Evolutionary conservation across 2,888 invertebrate species (phyloP), one percentile per base, ranked within the genome.

Genomic region (Drosophila nr. perissopoda): DNA sequence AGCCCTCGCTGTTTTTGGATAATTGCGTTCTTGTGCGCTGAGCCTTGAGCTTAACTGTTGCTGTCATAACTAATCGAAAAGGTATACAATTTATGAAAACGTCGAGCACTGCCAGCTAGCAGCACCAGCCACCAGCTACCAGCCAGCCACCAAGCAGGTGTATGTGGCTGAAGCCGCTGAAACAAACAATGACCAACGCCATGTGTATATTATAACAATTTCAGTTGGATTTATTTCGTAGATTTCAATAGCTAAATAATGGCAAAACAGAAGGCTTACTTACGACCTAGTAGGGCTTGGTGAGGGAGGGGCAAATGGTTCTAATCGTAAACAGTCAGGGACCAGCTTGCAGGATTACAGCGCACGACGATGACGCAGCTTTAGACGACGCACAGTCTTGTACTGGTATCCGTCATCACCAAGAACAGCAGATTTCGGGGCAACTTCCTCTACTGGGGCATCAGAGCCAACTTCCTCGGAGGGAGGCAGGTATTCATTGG

Each of bases 21-120:
- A 88, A 88, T 88, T 90, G 90, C 90, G 89, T 88, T 88, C 89
- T 82, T 88, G 87, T 88, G 87, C 90, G 87, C 89, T 88, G 90
- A 88, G 87, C 90, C 90, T 79, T 86, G 76, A 89, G 87, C 87
- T 88, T 88, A 88, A 88, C 90, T 88, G 90, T 88, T 88, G 87
- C 87, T 88, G 87, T 88, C 87, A 88, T 90, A 88, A 90, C 90
- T 88, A 90, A 86, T 74, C 87, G 84, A 90, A 90, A 87, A 90
- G 90, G 90, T 90, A 86, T 79, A 90, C 83, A 86, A 86, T 88
- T 88, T 90, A 88, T 88, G 90, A 87, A 88, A 90, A 71, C 90
- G 82, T 72, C 70, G 82, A 74, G 69, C 58, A 57, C 74, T 72
- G 51, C 61, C 27, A 29, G 56, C 34, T 40, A 54, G 46, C 42